Evolutionary conservation across 2,113 vertebrate genomes (phyloP), one percentile per base, ranked within the genome.

Genomic region (Turnix velox): DNA sequence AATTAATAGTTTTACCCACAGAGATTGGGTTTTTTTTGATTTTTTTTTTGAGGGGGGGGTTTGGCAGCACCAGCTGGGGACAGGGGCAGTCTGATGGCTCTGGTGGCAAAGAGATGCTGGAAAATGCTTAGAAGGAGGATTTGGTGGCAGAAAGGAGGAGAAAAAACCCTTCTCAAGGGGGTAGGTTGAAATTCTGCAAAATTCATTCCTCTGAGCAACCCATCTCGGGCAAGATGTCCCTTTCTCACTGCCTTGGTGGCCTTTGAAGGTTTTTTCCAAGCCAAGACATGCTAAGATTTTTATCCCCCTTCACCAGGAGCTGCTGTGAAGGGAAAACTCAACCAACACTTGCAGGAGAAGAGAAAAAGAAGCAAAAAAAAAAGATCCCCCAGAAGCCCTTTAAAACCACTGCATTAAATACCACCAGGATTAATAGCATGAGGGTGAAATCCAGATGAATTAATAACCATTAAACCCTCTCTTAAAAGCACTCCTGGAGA

Each of bases 301-400:
- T n/a, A n/a, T n/a, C n/a, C n/a, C n/a, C n/a, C n/a, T n/a, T n/a
- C n/a, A n/a, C n/a, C 7, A 5, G 67, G 27, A 67, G 82, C 57
- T 77, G 48, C 48, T 35, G 17, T 14, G 65, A 28, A 54, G 52
- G n/a, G n/a, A n/a, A n/a, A n/a, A n/a, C 81, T 51, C 10, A 61
- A 74, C 10, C 10, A 6, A 0, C 28, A 24, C 1, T 83, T 72
- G 62, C 81, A 10, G n/a, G 67, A 51, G 10, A 8, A 14, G 48
- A 33, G 23, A 39, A 42, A 42, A 14, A 35, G 28, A 90, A 58
- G 19, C 49, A 31, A 25, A 35, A 40, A 28, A 10, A 33, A 30
- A 89, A 49, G 13, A 43, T 45, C 92, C 92, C 87, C 37, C 6
- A 67, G 87, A 92, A 88, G 62, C 63, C 62, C 80, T 93, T 93